Percentiles rank a stretch among this genome's conserved stretches.
These are phyloP conservation scores for Emberiza fucata DNA, from an alignment of 2,113 vertebrate species.

Conservation along the genomic window DNA sequence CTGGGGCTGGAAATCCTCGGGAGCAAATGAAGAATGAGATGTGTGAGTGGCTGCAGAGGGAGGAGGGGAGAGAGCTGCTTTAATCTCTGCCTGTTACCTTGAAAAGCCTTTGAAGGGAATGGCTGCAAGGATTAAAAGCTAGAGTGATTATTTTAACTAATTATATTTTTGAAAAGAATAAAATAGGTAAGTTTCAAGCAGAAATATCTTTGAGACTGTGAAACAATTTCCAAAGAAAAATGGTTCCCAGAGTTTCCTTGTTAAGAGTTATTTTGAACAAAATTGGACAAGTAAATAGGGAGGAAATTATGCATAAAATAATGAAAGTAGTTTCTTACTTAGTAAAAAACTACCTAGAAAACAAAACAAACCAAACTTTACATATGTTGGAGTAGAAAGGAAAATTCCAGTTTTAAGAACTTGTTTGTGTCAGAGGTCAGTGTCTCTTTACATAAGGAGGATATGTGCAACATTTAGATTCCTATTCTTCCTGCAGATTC, in stretches of 20 bases:
- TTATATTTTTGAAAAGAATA: neutral
- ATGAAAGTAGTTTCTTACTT: neutral
- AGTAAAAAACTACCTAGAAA: neutral
- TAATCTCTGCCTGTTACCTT: neutral
- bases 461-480: neutral
- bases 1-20: neutral
- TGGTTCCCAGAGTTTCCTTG: neutral
- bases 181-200: neutral
- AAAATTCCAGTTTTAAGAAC: neutral
- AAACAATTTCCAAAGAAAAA: neutral
- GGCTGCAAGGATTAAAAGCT: neutral
- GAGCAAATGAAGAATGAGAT: neutral
- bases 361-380: neutral
- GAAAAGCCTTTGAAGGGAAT: neutral
- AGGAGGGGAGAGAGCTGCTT: neutral
- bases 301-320: neutral
- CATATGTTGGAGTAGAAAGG: neutral
- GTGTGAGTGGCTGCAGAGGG: neutral
- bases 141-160: constrained; percentile 19
- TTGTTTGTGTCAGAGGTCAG: neutral
- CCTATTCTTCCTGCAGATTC: neutral
- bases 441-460: neutral
- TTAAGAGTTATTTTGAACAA: neutral
- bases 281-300: neutral
- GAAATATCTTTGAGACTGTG: neutral